Percentiles rank a stretch among this genome's conserved stretches.
Evolutionary conservation across 2,888 invertebrate genomes (phyloP).

Genomic region (Ectobius pallidus): DNA sequence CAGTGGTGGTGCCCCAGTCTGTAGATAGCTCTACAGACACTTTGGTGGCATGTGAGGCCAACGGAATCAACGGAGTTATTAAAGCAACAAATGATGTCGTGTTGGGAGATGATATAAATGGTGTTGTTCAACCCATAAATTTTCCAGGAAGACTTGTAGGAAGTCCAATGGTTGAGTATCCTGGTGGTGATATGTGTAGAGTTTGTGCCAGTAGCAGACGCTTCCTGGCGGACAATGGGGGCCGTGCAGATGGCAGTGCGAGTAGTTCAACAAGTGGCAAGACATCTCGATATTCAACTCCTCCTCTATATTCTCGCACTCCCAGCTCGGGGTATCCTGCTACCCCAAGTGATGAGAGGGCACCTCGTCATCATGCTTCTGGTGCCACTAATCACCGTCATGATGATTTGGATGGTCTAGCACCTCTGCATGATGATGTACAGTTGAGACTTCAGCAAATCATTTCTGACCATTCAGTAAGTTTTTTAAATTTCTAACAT

Average conservation of each 20-base stretch:
- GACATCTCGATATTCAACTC: constrained; percentile 49
- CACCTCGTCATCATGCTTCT: constrained; percentile 47
- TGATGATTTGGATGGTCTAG: constrained; percentile 76
- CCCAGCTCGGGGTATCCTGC: constrained; percentile 64
- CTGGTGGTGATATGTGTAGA: constrained; percentile 49
- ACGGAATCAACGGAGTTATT: not conserved
- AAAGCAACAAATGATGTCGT: not conserved
- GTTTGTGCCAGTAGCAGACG: constrained; percentile 52
- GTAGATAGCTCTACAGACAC: constrained; percentile 64
- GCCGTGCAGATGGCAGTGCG: constrained; percentile 42
- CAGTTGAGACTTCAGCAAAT: constrained; percentile 83
- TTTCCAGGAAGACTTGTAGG: not conserved
- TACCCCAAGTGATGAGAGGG: constrained; percentile 58
- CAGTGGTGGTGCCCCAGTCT: constrained; percentile 51
- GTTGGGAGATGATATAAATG: constrained; percentile 23
- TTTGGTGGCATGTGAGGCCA: constrained; percentile 50
- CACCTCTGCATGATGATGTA: constrained; percentile 71
- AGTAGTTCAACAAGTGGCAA: constrained; percentile 39
- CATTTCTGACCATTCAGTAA: constrained; percentile 78
- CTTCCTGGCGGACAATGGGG: constrained; percentile 50
- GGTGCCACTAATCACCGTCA: constrained; percentile 53
- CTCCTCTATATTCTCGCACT: constrained; percentile 62
- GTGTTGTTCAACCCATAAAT: not conserved
- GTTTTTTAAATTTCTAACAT: too few relatives aligned
- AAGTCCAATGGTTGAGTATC: constrained; percentile 11